These are phyloP conservation scores for Diachasmimorpha longicaudata DNA, from an alignment of 1,140 invertebrate genomes.

Conservation along the genomic window DNA sequence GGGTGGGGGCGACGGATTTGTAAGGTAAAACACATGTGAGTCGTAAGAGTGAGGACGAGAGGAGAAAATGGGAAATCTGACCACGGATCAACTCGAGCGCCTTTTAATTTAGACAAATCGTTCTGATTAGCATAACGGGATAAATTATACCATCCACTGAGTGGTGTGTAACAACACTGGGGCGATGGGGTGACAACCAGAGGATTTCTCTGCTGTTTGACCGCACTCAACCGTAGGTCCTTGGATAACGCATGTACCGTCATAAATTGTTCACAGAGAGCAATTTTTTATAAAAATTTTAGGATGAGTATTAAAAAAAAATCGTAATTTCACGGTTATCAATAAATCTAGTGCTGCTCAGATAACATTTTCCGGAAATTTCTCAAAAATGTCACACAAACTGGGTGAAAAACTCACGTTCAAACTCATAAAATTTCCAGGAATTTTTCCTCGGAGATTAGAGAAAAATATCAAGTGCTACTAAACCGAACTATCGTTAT, in stretches of 20 bases:
- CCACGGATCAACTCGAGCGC: constrained; percentile 50
- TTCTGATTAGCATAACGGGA: constrained; percentile 64
- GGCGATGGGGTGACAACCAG: constrained; percentile 36
- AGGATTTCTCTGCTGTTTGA: not conserved
- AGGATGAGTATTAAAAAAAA: too few relatives aligned
- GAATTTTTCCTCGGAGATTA: too few relatives aligned
- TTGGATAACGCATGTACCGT: not conserved
- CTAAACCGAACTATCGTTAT: too few relatives aligned
- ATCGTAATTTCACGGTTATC: too few relatives aligned
- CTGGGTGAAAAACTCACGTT: too few relatives aligned
- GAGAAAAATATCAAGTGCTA: too few relatives aligned
- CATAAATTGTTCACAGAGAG: not conserved
- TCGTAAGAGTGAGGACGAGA: constrained; percentile 24
- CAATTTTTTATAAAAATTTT: too few relatives aligned
- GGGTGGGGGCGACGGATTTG: constrained; percentile 27
- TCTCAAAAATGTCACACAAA: too few relatives aligned
- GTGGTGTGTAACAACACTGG: not conserved
- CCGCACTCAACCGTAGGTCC: not conserved
- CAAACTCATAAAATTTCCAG: too few relatives aligned
- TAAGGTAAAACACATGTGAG: not conserved
- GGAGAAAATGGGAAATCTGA: constrained; percentile 43
- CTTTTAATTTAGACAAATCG: constrained; percentile 67
- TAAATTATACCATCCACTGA: constrained; percentile 54
- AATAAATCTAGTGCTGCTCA: too few relatives aligned
- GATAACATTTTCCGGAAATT: too few relatives aligned